Base-by-base conservation (phyloP, 1,140 invertebrate species). In the Arctopsyche grandis region DNA sequence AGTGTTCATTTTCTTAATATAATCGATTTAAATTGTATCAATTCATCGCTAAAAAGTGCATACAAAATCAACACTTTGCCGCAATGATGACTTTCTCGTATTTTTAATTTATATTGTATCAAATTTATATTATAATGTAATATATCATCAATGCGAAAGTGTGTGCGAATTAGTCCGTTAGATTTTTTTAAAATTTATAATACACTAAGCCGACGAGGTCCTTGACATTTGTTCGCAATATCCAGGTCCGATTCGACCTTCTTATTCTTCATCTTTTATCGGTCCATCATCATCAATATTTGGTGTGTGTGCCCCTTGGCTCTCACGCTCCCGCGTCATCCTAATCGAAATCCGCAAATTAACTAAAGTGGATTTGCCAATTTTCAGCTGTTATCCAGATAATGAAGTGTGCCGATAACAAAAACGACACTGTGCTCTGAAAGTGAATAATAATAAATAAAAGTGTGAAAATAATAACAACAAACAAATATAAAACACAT, bases 341-440 rank as follows among this genome's bases (percentile, higher is more conserved):
- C 63, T 26, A 66, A 66, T 66, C 63, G 63, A 19, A 22, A 66
- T 14, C 24, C 63, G 19, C 5, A 22, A 26, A 19, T 66, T 66
- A 12, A 66, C 63, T 14, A 66, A 66, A 66, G 63, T 66, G 63
- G 63, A 26, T 66, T 66, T 26, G 24, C 63, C 63, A n/a, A 66
- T 66, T 66, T 66, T 66, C 63, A 66, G 63, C 5, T 16, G 16
- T 26, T 22, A 3, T 10, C 21, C 22, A 24, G 22, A 66, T 66
- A 66, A 66, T 22, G 63, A 26, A 26, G 12, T 26, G 63, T 26
- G 22, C 22, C 63, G 63, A 26, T 26, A 26, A 66, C 19, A 29
- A 66, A n/a, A 66, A 26, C 9, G 22, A 29, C 48, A 52, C 12
- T 12, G 48, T 52, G 10, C 16, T 12, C n/a, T 38, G 29, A 38